phyloP scores from a whole-genome alignment of 1,140 invertebrate genomes.

The Drosophila fuyamai region DNA sequence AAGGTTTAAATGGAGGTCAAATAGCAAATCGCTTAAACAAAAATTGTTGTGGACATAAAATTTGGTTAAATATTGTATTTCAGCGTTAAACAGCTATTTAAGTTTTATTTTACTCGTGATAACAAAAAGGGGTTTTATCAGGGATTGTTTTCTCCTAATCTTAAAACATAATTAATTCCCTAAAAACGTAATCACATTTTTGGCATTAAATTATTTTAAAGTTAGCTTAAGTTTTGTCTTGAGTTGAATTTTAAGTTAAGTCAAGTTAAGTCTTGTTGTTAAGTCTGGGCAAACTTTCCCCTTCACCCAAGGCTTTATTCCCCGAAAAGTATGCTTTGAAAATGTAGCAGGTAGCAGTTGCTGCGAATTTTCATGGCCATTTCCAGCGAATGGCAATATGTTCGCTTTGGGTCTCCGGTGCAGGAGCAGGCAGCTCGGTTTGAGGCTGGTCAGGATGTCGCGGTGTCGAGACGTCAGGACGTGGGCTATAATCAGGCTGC shows the following conservation, averaged over 20 bases:
- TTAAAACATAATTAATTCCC: no score
- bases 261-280: background rate
- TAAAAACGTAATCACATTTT: no score
- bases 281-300: constrained; percentile 6
- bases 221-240: background rate
- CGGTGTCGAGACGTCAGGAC: background rate
- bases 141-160: no score
- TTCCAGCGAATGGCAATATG: constrained; percentile 9
- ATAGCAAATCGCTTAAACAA: no score
- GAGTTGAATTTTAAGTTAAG: background rate
- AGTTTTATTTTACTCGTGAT: no score
- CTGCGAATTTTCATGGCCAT: constrained; percentile 21
- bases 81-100: no score
- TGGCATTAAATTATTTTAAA: constrained; percentile 1
- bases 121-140: no score
- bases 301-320: background rate
- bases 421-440: background rate
- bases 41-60: no score
- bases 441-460: constrained; percentile 14
- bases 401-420: background rate
- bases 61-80: no score
- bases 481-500: constrained; percentile 15
- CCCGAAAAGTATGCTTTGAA: constrained; percentile 33
- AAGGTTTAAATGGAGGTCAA: no score
- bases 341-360: constrained; percentile 1